Evolutionary conservation across 2,797 vertebrate genomes (phyloP).

Genomic region (Poliocrania exsul): DNA sequence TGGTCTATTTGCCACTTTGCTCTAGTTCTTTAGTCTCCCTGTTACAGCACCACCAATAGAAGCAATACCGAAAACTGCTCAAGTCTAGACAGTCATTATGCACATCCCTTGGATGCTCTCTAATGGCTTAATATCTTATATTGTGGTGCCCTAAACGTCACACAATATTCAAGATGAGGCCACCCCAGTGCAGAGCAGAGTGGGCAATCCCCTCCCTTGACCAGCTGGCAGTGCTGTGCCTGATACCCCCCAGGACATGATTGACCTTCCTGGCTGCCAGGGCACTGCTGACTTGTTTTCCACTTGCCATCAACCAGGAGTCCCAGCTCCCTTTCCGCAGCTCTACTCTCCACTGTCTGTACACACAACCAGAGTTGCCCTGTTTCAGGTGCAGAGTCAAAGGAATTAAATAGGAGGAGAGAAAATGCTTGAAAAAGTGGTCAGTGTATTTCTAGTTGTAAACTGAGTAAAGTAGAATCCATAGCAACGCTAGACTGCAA

Average conservation of each 20-base stretch:
- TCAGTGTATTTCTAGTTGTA: not conserved
- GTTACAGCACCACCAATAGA: not conserved
- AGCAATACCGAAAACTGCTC: not conserved
- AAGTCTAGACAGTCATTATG: not conserved
- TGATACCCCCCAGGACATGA: accelerated
- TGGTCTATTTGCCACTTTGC: not conserved
- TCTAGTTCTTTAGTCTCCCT: not conserved
- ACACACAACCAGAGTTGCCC: not conserved
- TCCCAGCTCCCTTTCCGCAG: not conserved
- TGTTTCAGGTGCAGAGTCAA: not conserved
- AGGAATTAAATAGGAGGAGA: not conserved
- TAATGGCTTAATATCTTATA: too few relatives aligned
- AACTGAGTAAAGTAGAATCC: not conserved
- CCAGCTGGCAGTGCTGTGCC: accelerated
- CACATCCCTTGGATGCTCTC: not conserved
- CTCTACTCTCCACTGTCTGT: not conserved
- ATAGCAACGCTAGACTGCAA: not conserved
- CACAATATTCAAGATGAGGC: accelerated
- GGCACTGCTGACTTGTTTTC: not conserved
- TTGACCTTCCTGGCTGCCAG: not conserved
- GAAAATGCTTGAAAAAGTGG: not conserved
- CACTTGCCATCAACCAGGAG: not conserved
- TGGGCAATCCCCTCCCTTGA: not conserved
- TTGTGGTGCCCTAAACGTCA: not conserved
- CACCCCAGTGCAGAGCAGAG: accelerated